Evolutionary conservation across 64 coral and sea anemone species (phyloP).

Genomic region (Montipora capricornis): DNA sequence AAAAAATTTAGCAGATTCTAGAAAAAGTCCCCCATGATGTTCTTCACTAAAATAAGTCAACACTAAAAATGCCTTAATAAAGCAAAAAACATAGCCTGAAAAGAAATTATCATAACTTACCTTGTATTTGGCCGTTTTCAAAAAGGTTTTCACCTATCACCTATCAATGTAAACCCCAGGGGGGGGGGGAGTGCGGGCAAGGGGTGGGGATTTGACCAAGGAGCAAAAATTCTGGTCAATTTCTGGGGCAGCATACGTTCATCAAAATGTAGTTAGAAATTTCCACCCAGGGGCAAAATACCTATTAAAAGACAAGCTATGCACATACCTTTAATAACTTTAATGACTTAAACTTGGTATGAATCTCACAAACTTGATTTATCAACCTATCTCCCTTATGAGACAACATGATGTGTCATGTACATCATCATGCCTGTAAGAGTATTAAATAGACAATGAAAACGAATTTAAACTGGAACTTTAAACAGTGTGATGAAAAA

Average conservation of each 20-base stretch:
- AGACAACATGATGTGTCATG: not conserved
- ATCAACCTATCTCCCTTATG: not conserved
- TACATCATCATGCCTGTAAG: constrained; percentile 8
- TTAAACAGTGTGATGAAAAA: not conserved
- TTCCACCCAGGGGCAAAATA: not conserved
- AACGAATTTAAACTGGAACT: not conserved
- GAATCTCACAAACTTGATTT: not conserved
- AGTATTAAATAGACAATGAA: not conserved
- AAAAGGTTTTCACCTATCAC: no score
- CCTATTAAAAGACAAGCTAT: not conserved
- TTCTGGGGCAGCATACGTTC: not conserved
- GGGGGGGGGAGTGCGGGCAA: not conserved
- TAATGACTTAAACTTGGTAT: not conserved
- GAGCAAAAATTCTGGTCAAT: not conserved
- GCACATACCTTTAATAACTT: not conserved
- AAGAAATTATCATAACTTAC: no score
- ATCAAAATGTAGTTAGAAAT: not conserved
- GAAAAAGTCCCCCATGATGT: no score
- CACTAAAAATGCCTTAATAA: no score
- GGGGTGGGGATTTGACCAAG: not conserved
- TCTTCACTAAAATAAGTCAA: no score
- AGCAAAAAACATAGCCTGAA: no score
- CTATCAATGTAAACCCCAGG: no score
- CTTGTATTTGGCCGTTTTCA: no score
- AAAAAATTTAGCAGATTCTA: no score